A percentile compares a stretch with the other conserved stretches of the same genome.
phyloP scores from a whole-genome alignment of 2,797 vertebrate species.

The Phataginus tricuspis region DNA sequence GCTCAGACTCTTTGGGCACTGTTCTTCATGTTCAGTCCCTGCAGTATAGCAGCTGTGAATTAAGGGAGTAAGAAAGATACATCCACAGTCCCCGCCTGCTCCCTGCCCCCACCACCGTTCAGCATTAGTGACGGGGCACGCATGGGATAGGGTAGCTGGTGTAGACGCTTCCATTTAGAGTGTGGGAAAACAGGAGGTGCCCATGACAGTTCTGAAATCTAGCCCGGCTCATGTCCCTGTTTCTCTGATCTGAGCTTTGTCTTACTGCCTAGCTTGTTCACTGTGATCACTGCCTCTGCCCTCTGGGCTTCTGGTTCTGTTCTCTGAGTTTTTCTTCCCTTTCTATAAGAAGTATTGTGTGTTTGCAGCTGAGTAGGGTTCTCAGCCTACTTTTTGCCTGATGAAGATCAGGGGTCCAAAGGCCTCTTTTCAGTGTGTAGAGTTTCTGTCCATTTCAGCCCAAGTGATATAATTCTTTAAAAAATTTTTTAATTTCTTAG shows the following conservation, averaged over 20 bases:
- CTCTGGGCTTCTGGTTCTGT: not conserved
- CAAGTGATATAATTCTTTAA: not conserved
- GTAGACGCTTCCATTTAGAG: not conserved
- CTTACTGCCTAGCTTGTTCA: not conserved
- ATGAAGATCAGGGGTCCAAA: not conserved
- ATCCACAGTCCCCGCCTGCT: too few relatives aligned
- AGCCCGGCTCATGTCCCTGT: not conserved
- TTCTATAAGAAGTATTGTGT: not conserved
- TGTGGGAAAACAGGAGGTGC: not conserved
- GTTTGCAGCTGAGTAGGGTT: not conserved
- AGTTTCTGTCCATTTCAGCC: not conserved
- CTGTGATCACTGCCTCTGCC: not conserved
- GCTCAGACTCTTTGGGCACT: not conserved
- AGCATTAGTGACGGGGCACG: not conserved
- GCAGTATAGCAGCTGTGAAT: not conserved
- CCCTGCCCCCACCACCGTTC: rapidly evolving
- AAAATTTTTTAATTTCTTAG: not conserved
- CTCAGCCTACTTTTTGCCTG: not conserved
- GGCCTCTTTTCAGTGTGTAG: not conserved
- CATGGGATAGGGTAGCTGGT: not conserved
- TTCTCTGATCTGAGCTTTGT: not conserved
- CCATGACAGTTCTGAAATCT: not conserved
- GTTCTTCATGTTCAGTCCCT: not conserved
- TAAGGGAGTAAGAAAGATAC: not conserved
- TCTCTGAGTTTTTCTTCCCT: not conserved